Evolutionary conservation across 1,140 invertebrate genomes (phyloP).

Genomic region (Nylanderia fulva): DNA sequence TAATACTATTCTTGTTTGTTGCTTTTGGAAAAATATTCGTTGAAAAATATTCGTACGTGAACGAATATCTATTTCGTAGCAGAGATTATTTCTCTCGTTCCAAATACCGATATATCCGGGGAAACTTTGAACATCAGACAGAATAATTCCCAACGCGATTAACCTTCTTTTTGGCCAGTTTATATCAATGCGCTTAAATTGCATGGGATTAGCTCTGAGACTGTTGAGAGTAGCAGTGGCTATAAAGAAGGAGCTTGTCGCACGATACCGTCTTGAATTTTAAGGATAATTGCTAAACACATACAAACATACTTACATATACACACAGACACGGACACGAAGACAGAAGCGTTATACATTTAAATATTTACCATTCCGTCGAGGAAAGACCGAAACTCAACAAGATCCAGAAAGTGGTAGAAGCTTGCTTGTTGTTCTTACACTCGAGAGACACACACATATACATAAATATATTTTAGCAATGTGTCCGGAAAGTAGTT

Average conservation of each 20-base stretch:
- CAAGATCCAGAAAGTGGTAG: constrained; percentile 13
- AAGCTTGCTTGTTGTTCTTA: constrained; percentile 45
- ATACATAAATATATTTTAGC: background rate
- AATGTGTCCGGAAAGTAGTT: background rate
- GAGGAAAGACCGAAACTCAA: background rate
- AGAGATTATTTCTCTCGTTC: background rate
- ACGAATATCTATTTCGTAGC: background rate
- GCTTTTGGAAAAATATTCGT: background rate
- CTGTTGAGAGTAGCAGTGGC: constrained; percentile 27
- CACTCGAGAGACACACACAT: constrained; percentile 29
- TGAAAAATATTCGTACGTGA: background rate
- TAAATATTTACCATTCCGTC: background rate
- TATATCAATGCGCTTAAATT: constrained; percentile 32
- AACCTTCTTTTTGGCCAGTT: constrained; percentile 59
- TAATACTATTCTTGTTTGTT: background rate
- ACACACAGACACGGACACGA: background rate
- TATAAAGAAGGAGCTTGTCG: constrained; percentile 43
- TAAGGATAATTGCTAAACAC: background rate
- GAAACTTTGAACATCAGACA: background rate
- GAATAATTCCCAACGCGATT: background rate
- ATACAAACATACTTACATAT: too few species aligned
- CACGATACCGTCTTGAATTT: background rate
- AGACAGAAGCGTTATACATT: background rate
- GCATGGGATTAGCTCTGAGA: constrained; percentile 54
- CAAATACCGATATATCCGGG: background rate